These are phyloP conservation scores for Pteronura brasiliensis DNA, from an alignment of 2,113 vertebrate genomes.

Conservation along the genomic window DNA sequence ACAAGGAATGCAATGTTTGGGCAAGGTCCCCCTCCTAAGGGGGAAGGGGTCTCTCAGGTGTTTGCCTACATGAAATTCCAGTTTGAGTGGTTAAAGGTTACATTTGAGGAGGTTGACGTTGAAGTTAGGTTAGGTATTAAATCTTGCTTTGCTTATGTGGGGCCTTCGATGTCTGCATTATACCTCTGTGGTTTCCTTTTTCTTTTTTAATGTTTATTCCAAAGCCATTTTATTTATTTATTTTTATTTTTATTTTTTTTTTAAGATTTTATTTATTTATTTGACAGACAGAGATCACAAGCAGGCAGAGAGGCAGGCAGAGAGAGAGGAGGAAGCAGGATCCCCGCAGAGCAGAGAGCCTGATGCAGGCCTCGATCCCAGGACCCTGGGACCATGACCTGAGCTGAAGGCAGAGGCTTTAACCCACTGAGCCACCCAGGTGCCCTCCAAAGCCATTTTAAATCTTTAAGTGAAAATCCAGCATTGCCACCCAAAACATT, in stretches of 20 bases:
- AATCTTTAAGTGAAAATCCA: not conserved
- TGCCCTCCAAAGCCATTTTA: not conserved
- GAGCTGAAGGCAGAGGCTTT: no score
- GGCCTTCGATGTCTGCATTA: not conserved
- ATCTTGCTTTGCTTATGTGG: not conserved
- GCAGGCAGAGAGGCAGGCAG: no score
- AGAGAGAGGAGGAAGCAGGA: no score
- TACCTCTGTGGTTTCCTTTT: not conserved
- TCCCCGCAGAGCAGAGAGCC: no score
- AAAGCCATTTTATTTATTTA: not conserved
- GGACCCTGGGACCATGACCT: no score
- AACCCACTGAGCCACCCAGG: no score
- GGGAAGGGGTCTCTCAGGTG: not conserved
- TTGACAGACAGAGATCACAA: no score
- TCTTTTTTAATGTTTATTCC: not conserved
- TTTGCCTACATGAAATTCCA: not conserved
- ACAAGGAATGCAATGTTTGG: not conserved
- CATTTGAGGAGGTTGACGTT: not conserved
- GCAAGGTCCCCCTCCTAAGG: not conserved
- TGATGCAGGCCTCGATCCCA: no score
- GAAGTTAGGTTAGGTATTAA: not conserved
- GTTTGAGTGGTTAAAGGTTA: not conserved
- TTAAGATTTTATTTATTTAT: no score
- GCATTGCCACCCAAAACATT: not conserved
- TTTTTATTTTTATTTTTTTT: no score